A percentile compares a stretch with the other conserved stretches of the same genome.
These are phyloP conservation scores for Esox niger DNA, from an alignment of 2,113 vertebrate species.

Conservation along the genomic window DNA sequence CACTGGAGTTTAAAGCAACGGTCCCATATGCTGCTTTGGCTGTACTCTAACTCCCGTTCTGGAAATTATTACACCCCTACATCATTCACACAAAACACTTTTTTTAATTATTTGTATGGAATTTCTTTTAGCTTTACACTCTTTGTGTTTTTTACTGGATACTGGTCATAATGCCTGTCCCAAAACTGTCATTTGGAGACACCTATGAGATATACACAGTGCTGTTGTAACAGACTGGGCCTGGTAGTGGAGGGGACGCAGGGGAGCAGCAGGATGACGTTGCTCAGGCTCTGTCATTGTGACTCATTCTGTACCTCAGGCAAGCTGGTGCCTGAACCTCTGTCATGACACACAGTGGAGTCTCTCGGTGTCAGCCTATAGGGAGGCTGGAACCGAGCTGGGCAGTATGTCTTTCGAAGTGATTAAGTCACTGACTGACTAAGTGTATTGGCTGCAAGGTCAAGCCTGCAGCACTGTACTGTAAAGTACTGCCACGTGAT, in stretches of 20 bases:
- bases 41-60: constrained; percentile 52
- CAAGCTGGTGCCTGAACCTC: constrained; percentile 3
- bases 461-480: neutral
- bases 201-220: neutral
- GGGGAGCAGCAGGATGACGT: neutral
- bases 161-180: neutral
- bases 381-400: neutral
- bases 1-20: constrained; percentile 46
- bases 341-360: constrained; percentile 4
- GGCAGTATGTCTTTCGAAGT: neutral
- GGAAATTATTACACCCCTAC: constrained; percentile 51
- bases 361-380: neutral
- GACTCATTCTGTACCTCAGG: neutral
- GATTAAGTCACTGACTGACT: neutral
- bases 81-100: constrained; percentile 1
- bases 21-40: constrained; percentile 52
- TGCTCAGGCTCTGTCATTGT: neutral
- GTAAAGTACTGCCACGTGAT: neutral
- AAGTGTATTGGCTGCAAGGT: neutral
- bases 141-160: no score
- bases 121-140: no score
- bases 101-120: neutral
- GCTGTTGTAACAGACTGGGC: constrained; percentile 15
- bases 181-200: constrained; percentile 8
- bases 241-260: neutral